Evolutionary conservation across 2,888 invertebrate genomes (phyloP), one percentile per base, ranked within the genome.

Genomic region (Portevinia maculata): DNA sequence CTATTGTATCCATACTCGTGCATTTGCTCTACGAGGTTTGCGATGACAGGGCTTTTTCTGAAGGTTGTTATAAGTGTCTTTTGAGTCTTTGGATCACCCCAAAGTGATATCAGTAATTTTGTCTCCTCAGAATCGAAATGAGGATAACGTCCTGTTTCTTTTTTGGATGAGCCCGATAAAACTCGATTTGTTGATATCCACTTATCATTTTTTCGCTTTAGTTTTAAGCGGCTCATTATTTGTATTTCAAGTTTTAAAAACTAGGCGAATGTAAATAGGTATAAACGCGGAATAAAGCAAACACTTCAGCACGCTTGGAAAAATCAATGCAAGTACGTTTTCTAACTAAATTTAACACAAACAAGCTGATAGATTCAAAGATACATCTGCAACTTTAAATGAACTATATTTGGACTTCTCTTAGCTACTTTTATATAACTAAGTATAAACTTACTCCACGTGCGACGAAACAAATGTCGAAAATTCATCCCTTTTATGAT

Each of bases 91-190:
- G 93, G 92, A 88, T 92, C 92, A 64, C 93, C 93, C 93, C 93
- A 93, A 69, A 93, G 88, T 85, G 92, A 92, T 85, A 93, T 93
- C 84, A 93, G 90, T 83, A 93, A 86, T 87, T 92, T 92, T 11
- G 93, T 93, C 88, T 93, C 93, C 85, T 93, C 93, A 84, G 92
- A 92, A 86, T 93, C 93, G 86, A 93, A 93, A 88, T 93, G 93
- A 37, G 93, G 92, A 86, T 93, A 93, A 60, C 93, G 91, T 1
- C 88, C 89, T 0, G 76, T 59, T 11, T 76, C 81, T 5, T 39
- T 70, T 30, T 64, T 75, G 0, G 50, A 21, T 9, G 75, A 13
- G 1, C 75, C 64, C 0, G 64, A 17, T 6, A 81, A 32, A 1
- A 64, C 55, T 0, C 79, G 69, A 39, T 70, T 81, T 8, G 64